phyloP scores from a whole-genome alignment of 23 tunicate genomes.

The Styela plicata region DNA sequence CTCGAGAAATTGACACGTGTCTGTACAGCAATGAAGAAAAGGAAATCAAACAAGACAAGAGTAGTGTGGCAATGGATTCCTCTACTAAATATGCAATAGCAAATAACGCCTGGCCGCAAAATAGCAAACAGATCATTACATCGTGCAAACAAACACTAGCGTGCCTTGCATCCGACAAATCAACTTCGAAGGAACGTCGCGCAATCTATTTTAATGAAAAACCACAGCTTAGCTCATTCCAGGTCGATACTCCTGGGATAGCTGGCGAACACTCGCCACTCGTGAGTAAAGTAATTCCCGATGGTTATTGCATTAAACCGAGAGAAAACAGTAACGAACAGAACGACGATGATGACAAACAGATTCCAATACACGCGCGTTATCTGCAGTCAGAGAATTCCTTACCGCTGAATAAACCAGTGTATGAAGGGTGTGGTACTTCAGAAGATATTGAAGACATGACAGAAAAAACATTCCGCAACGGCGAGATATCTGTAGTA shows the following conservation, averaged over 20 bases:
- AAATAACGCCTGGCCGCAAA: not conserved
- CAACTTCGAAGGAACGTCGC: not conserved
- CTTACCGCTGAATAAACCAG: not conserved
- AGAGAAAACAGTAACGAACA: not conserved
- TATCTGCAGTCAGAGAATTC: not conserved
- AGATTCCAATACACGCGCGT: not conserved
- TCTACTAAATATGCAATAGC: not conserved
- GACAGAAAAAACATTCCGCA: slow-evolving; percentile 17
- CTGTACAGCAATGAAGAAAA: not conserved
- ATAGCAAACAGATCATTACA: not conserved
- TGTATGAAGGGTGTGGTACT: not conserved
- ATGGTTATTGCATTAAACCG: not conserved
- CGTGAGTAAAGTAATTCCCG: not conserved
- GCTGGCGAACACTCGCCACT: not conserved
- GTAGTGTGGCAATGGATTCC: too few relatives aligned
- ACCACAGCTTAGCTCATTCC: not conserved
- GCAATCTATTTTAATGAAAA: not conserved
- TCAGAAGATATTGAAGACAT: not conserved
- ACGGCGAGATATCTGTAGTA: slow-evolving; percentile 16
- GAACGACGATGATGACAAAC: not conserved
- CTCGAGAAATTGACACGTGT: not conserved
- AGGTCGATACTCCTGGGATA: slow-evolving; percentile 4
- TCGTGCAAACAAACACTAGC: not conserved
- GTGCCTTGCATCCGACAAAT: not conserved
- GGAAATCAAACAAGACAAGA: not conserved